phyloP scores from a whole-genome alignment of 2,113 vertebrate genomes.

The Chaetodon trifascialis region DNA sequence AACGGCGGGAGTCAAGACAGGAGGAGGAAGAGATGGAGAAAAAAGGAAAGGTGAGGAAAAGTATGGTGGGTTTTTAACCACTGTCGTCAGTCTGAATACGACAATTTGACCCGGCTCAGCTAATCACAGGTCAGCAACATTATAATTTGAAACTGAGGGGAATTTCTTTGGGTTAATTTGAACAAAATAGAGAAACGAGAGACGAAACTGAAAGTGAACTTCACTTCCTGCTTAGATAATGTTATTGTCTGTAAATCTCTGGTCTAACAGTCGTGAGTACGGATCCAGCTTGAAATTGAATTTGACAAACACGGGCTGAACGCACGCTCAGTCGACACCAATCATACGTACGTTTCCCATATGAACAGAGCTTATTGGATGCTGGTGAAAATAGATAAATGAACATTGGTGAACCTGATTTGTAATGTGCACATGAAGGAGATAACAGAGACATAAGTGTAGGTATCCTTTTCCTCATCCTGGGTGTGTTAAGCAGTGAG shows the following conservation, averaged over 20 bases:
- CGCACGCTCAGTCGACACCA: neutral
- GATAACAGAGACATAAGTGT: slow-evolving; percentile 20
- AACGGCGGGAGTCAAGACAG: neutral
- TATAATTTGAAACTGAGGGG: neutral
- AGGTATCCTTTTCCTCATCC: slow-evolving; percentile 49
- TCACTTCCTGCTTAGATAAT: neutral
- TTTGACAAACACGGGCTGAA: neutral
- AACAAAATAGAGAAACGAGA: slow-evolving; percentile 4
- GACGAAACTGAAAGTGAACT: slow-evolving; percentile 47
- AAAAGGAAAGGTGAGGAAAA: neutral
- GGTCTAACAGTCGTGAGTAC: neutral
- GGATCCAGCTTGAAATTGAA: neutral
- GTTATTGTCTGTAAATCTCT: slow-evolving; percentile 12
- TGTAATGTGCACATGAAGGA: slow-evolving; percentile 18
- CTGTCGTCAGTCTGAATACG: neutral
- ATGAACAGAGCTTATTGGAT: neutral
- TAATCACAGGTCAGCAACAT: neutral
- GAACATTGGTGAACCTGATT: neutral
- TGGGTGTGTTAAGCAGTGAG: slow-evolving; percentile 63
- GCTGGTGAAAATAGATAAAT: neutral
- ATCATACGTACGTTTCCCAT: neutral
- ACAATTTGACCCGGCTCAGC: neutral
- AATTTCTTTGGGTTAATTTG: neutral
- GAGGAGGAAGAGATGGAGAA: neutral
- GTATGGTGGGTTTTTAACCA: neutral